phyloP scores from a whole-genome alignment of 2,797 vertebrate genomes.

The Neomorphus geoffroyi region DNA sequence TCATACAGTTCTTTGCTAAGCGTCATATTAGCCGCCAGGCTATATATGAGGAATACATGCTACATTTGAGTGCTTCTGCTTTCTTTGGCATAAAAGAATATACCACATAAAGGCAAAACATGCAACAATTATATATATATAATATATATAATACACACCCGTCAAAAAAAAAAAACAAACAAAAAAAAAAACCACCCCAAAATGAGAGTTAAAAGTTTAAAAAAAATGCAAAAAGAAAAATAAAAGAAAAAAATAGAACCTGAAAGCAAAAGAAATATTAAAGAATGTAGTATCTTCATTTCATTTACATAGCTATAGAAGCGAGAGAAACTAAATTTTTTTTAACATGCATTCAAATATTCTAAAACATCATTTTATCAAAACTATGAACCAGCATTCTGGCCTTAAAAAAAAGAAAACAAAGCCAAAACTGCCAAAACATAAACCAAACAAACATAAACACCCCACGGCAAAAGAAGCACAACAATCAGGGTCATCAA shows the following conservation, averaged over 20 bases:
- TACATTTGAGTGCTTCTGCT: background rate
- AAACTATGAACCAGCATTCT: background rate
- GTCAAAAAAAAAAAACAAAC: no score
- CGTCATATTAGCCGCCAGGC: background rate
- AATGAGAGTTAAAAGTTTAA: no score
- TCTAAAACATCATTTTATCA: background rate
- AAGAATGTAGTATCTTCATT: background rate
- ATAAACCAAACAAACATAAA: no score
- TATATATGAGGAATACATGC: background rate
- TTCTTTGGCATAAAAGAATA: background rate
- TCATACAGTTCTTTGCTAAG: background rate
- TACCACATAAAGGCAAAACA: background rate
- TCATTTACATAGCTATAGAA: background rate
- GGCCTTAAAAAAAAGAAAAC: no score
- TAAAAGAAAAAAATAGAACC: background rate
- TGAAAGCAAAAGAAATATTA: background rate
- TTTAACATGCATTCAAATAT: background rate
- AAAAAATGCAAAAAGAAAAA: background rate
- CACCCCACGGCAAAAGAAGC: no score
- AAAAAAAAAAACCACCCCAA: no score
- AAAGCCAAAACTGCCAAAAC: no score
- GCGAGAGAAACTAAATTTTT: background rate
- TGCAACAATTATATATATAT: no score
- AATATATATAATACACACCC: background rate
- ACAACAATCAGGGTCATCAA: fast-evolving